phyloP scores from a whole-genome alignment of 2,888 invertebrate genomes.

The Xylota sylvarum region DNA sequence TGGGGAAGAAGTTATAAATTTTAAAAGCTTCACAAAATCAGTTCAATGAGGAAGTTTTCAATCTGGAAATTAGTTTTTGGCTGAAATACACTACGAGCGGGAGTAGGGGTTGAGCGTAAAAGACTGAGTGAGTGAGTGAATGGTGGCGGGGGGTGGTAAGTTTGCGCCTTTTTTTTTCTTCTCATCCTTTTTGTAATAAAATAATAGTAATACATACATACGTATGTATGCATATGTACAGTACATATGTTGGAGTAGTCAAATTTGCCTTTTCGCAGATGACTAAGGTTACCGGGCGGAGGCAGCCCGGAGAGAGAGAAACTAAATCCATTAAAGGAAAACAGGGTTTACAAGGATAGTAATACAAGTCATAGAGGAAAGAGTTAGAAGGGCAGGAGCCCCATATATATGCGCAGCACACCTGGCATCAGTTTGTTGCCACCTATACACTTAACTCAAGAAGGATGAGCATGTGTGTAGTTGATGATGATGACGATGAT shows the following conservation, averaged over 20 bases:
- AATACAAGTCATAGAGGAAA: slow-evolving; percentile 48
- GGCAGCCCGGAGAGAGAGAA: slow-evolving; percentile 10
- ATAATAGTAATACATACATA: slow-evolving; percentile 64
- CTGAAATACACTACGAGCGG: slow-evolving; percentile 56
- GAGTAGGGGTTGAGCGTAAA: too few species aligned
- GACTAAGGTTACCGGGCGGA: slow-evolving; percentile 12
- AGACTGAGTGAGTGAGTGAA: not conserved
- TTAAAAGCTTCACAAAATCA: slow-evolving; percentile 78
- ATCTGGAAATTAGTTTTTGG: slow-evolving; percentile 79
- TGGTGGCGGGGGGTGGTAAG: slow-evolving; percentile 11
- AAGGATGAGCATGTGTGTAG: slow-evolving; percentile 37
- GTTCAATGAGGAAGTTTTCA: slow-evolving; percentile 79
- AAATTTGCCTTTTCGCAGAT: slow-evolving; percentile 51
- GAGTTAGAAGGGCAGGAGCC: slow-evolving; percentile 11
- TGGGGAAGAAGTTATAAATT: slow-evolving; percentile 78
- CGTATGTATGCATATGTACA: not conserved
- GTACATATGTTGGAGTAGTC: slow-evolving; percentile 45
- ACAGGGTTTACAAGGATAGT: slow-evolving; percentile 48
- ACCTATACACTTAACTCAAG: slow-evolving; percentile 65
- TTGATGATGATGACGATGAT: slow-evolving; percentile 28
- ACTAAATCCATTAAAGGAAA: slow-evolving; percentile 74
- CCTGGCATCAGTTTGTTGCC: slow-evolving; percentile 67
- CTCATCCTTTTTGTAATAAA: slow-evolving; percentile 58
- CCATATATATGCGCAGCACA: slow-evolving; percentile 20
- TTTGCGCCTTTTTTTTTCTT: slow-evolving; percentile 6